These are phyloP conservation scores for Acromyrmex echinatior DNA, from an alignment of 1,140 invertebrate species.

Conservation along the genomic window DNA sequence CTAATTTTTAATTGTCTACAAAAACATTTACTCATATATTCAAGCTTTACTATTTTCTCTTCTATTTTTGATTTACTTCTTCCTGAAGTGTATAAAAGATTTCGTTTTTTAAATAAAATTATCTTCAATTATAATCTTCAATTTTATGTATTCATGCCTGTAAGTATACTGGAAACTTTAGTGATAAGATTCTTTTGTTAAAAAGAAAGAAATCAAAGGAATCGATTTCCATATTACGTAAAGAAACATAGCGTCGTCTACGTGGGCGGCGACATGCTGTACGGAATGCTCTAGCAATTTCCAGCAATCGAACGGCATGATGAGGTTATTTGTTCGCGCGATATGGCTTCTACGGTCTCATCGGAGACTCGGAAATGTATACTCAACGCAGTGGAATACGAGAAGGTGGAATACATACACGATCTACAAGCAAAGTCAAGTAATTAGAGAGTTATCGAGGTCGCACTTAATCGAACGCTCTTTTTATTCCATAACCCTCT, in stretches of 20 bases:
- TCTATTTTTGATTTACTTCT: background rate
- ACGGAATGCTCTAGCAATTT: constrained; percentile 42
- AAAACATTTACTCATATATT: background rate
- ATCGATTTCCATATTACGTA: constrained; percentile 48
- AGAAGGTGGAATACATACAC: constrained; percentile 5
- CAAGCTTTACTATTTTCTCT: background rate
- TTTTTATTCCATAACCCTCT: background rate
- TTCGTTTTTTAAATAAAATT: background rate
- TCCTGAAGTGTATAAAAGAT: background rate
- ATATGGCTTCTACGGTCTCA: constrained; percentile 43
- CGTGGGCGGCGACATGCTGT: constrained; percentile 6
- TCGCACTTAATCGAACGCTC: constrained; percentile 34
- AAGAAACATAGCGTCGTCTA: constrained; percentile 33
- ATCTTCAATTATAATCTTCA: background rate
- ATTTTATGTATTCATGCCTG: constrained; percentile 10
- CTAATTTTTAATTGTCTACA: background rate
- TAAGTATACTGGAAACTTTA: background rate
- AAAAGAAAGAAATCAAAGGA: background rate
- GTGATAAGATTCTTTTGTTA: background rate
- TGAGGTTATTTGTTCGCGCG: constrained; percentile 60
- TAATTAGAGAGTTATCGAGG: constrained; percentile 53
- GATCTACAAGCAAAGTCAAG: constrained; percentile 22
- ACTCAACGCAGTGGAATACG: constrained; percentile 18
- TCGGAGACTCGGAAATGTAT: constrained; percentile 27
- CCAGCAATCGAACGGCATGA: constrained; percentile 60